Evolutionary conservation across 2,797 vertebrate species (phyloP).

Genomic region (Hoplostethus atlanticus): DNA sequence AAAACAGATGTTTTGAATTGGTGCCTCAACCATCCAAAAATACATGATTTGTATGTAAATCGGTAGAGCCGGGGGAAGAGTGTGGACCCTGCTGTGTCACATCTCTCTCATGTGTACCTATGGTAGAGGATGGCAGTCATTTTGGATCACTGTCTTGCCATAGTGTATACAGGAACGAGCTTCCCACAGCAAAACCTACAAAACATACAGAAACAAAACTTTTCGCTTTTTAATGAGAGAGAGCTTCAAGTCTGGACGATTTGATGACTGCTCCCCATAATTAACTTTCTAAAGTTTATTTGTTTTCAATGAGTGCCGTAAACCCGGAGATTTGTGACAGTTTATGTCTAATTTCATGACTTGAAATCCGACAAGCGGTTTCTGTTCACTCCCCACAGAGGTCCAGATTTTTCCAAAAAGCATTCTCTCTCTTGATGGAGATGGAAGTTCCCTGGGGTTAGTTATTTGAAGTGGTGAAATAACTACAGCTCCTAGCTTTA

Average conservation of each 20-base stretch:
- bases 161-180: constrained; percentile 1
- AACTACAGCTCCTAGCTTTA: background rate
- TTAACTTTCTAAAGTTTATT: background rate
- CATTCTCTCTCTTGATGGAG: background rate
- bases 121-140: background rate
- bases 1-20: too few relatives aligned
- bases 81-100: too few relatives aligned
- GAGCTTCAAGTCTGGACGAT: background rate
- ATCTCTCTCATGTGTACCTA: too few relatives aligned
- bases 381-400: background rate
- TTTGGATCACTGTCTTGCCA: constrained; percentile 10
- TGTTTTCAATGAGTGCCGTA: too few relatives aligned
- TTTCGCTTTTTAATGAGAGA: background rate
- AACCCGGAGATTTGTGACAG: background rate
- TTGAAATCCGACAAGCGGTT: background rate
- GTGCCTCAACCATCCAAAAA: too few relatives aligned
- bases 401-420: background rate
- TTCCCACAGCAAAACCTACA: too few relatives aligned
- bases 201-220: too few relatives aligned
- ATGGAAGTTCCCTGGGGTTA: background rate
- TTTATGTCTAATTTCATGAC: background rate
- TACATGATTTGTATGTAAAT: too few relatives aligned
- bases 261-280: background rate
- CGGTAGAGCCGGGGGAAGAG: too few relatives aligned
- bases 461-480: background rate